Evolutionary conservation across 2,113 vertebrate genomes (phyloP), one percentile per base, ranked within the genome.

Genomic region (Gnathonemus echidnorhynchus): DNA sequence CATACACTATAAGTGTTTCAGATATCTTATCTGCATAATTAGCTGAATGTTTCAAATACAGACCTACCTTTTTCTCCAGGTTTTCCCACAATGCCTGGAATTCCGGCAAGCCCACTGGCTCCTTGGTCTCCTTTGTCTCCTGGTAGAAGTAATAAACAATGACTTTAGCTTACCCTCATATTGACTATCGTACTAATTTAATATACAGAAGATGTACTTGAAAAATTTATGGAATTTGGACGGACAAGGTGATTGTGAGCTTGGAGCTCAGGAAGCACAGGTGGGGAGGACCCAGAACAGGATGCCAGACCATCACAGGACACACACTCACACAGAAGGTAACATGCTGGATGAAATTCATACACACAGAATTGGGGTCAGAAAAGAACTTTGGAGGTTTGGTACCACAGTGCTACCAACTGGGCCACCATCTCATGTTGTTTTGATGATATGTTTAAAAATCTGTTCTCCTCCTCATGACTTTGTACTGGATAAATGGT

Each of bases 111-210:
- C 93, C 98, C 98, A 91, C 92, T 89, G 9, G 95, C 96, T 3
- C 98, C 98, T 92, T 92, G 94, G 74, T 97, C 97, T 88, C 98
- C 98, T 94, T 96, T 98, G 70, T 96, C 95, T 93, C 98, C 98
- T 99, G 92, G 92, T 92, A 94, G 83, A 53, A 50, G 52, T 77
- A 53, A 85, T 24, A 77, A 48, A 87, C 27, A 52, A 52, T 19
- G 9, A 85, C 1, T 85, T 46, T n/a, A n/a, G 45, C 45, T 85
- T 85, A 46, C 15, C 9, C 39, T 85, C 8, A n/a, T 48, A 45
- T n/a, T 85, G 83, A 80, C 74, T 35, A 80, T 77, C 15, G 3
- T 77, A 39, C 31, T 39, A 77, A 77, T 39, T 35, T 3, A 77
- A 77, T 39, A 77, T 77, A 39, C 31, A 77, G 70, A 77, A 27